Evolutionary conservation across 2,113 vertebrate species (phyloP).

Genomic region (Myotis yumanensis): DNA sequence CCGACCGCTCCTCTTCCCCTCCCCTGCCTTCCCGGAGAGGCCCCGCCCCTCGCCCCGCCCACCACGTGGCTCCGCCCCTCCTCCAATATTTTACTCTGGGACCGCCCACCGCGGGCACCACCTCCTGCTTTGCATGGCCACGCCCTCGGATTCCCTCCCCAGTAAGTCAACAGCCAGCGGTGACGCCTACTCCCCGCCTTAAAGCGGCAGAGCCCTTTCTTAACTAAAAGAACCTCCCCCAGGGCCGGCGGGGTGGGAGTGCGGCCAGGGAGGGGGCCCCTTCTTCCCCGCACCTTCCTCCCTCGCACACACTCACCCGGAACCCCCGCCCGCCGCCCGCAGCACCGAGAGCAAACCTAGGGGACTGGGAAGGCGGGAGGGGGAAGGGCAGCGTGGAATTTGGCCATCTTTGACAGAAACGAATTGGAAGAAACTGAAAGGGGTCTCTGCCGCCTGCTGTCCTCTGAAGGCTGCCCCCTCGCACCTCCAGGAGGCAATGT

Average conservation of each 20-base stretch:
- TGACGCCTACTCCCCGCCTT: slow-evolving; percentile 75
- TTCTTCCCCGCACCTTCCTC: neutral
- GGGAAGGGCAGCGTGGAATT: slow-evolving; percentile 57
- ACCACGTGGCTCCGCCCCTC: slow-evolving; percentile 10
- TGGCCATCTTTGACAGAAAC: slow-evolving; percentile 72
- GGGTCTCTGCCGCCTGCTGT: neutral
- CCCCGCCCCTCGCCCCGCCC: slow-evolving; percentile 38
- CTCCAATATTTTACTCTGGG: slow-evolving; percentile 48
- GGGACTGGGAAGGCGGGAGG: slow-evolving; percentile 15
- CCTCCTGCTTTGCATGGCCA: slow-evolving; percentile 73
- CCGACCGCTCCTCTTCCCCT: slow-evolving; percentile 47
- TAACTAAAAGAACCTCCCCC: neutral
- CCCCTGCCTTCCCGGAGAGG: slow-evolving; percentile 39
- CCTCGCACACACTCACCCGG: neutral
- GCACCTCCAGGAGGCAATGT: neutral
- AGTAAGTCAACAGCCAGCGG: slow-evolving; percentile 63
- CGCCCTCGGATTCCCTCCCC: slow-evolving; percentile 51
- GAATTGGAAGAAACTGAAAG: slow-evolving; percentile 6
- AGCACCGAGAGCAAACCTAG: neutral
- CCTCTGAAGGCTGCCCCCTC: slow-evolving; percentile 1
- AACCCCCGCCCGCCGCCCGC: neutral
- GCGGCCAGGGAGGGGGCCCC: neutral
- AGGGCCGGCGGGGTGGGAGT: slow-evolving; percentile 18
- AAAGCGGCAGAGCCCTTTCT: slow-evolving; percentile 62
- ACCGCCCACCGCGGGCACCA: slow-evolving; percentile 48